Conservation (phyloP, 2,888 invertebrate species). For the Apotomis turbidana region DNA sequence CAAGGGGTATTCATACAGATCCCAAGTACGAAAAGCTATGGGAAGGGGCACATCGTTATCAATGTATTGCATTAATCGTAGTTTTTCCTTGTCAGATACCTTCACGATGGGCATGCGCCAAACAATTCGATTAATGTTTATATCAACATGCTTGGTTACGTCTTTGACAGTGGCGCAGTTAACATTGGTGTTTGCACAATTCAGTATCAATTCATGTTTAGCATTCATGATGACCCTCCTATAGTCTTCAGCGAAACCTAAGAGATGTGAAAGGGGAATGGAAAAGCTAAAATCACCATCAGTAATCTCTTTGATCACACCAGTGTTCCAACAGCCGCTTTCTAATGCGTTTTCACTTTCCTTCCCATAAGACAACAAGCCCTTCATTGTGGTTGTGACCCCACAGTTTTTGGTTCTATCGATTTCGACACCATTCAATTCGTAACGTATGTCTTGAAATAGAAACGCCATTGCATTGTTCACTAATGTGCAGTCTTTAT, state of each 20-base stretch:
- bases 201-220: slow-evolving; percentile 41
- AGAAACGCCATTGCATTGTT: slow-evolving; percentile 20
- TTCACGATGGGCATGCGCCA: slow-evolving; percentile 31
- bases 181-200: slow-evolving; percentile 10
- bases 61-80: slow-evolving; percentile 15
- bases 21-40: slow-evolving; percentile 31
- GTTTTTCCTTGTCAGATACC: slow-evolving; percentile 32
- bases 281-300: slow-evolving; percentile 17
- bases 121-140: slow-evolving; percentile 7
- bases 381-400: slow-evolving; percentile 42
- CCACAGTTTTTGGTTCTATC: slow-evolving; percentile 42
- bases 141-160: neutral
- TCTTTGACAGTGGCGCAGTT: neutral
- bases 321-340: slow-evolving; percentile 10
- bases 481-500: neutral
- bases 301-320: neutral
- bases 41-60: slow-evolving; percentile 10
- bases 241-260: slow-evolving; percentile 40
- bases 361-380: slow-evolving; percentile 10
- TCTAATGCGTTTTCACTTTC: slow-evolving; percentile 4
- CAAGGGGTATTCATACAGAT: slow-evolving; percentile 21
- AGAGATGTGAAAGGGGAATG: slow-evolving; percentile 35
- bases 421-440: slow-evolving; percentile 31
- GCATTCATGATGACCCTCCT: slow-evolving; percentile 35
- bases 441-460: slow-evolving; percentile 29